These are phyloP conservation scores for Chloroceryle amazona DNA, from an alignment of 2,797 vertebrate species.

Conservation along the genomic window DNA sequence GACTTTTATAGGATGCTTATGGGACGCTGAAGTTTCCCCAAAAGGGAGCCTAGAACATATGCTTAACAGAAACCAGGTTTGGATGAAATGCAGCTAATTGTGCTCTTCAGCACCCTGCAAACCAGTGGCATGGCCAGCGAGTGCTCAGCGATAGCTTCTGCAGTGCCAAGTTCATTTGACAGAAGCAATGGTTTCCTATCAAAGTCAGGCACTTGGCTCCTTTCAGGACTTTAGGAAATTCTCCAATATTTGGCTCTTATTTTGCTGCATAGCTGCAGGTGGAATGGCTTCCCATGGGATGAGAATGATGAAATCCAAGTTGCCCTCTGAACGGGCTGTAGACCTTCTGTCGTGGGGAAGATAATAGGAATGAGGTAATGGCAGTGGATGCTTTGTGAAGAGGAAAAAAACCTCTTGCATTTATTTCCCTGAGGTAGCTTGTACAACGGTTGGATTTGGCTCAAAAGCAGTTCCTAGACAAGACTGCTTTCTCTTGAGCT, in stretches of 20 bases:
- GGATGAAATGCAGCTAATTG: not conserved
- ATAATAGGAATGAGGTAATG: not conserved
- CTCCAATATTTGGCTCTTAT: fast-evolving
- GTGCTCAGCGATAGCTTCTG: not conserved
- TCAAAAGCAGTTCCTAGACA: not conserved
- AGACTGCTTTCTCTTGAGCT: not conserved
- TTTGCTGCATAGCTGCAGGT: not conserved
- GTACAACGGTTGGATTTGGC: not conserved
- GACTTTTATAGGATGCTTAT: not conserved
- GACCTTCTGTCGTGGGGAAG: not conserved
- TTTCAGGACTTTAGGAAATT: not conserved
- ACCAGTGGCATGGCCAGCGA: not conserved
- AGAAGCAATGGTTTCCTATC: not conserved
- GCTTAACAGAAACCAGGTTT: not conserved
- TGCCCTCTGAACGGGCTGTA: not conserved
- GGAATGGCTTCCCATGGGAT: not conserved
- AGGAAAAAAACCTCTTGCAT: not conserved
- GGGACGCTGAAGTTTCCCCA: not conserved
- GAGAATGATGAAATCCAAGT: not conserved
- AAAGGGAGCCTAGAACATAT: not conserved
- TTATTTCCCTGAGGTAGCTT: not conserved
- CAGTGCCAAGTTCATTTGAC: not conserved
- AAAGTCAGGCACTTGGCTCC: not conserved
- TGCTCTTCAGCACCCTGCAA: not conserved
- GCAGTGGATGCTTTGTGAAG: not conserved